Conservation (phyloP, 2,113 vertebrate genomes). For the Tautogolabrus adspersus region DNA sequence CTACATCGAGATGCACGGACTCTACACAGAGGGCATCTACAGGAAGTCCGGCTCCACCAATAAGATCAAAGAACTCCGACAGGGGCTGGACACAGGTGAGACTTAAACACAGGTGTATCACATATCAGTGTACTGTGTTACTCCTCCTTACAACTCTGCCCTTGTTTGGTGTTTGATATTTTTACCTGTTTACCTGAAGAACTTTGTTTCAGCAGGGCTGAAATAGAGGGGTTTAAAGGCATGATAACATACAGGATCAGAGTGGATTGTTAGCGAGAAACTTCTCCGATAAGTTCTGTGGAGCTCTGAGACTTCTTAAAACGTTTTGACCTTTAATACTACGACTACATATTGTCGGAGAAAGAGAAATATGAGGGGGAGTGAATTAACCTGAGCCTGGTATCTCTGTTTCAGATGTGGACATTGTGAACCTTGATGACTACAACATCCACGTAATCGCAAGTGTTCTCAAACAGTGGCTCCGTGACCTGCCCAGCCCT, state of each 20-base stretch:
- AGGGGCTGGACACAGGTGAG: slow-evolving; percentile 92
- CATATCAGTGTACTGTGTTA: no score
- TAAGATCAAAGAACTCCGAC: slow-evolving; percentile 97
- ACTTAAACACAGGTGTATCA: no score
- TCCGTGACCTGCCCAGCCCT: slow-evolving; percentile 96
- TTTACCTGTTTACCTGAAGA: no score
- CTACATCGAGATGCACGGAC: slow-evolving; percentile 98
- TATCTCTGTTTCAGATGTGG: slow-evolving; percentile 86
- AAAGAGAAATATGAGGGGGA: not conserved
- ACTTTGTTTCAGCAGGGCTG: no score
- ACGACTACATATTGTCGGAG: not conserved
- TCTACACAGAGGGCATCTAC: slow-evolving; percentile 98
- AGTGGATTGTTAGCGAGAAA: no score
- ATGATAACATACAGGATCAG: no score
- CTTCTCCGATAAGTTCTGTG: no score
- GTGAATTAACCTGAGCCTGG: not conserved
- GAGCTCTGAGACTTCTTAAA: no score
- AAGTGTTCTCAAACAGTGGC: slow-evolving; percentile 98
- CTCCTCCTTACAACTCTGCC: no score
- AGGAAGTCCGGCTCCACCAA: slow-evolving; percentile 97
- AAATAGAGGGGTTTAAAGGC: no score
- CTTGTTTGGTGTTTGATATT: no score
- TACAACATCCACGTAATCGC: slow-evolving; percentile 99
- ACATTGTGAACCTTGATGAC: slow-evolving; percentile 91
- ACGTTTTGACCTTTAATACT: no score